Percentiles rank a stretch among this genome's conserved stretches.
Evolutionary conservation across 2,113 vertebrate genomes (phyloP).

Genomic region (Sialia sialis): DNA sequence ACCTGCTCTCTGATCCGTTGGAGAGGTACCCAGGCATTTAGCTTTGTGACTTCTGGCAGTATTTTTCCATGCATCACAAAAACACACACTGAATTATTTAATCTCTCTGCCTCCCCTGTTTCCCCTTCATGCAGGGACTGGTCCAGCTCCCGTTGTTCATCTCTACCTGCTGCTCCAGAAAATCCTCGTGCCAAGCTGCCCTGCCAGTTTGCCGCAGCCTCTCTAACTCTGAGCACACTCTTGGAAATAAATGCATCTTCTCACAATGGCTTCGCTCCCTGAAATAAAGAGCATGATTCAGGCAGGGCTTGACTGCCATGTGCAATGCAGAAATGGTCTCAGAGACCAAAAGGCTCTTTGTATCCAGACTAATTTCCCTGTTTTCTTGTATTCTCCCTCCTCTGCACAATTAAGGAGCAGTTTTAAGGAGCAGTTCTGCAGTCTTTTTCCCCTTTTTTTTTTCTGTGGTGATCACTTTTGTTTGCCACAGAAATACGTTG

Average conservation of each 20-base stretch:
- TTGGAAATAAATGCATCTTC: conserved; percentile 36
- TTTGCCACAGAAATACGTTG: neutral
- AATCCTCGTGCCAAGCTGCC: conserved; percentile 16
- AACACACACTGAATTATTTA: conserved; percentile 26
- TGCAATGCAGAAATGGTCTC: conserved; percentile 12
- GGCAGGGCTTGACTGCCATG: conserved; percentile 37
- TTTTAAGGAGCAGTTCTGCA: neutral
- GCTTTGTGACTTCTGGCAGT: neutral
- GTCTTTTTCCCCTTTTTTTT: neutral
- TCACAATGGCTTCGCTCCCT: conserved; percentile 62
- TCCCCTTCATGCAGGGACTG: neutral
- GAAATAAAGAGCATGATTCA: conserved; percentile 59
- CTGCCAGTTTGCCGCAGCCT: conserved; percentile 16
- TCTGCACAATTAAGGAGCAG: neutral
- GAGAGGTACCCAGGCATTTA: neutral
- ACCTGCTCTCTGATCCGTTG: neutral
- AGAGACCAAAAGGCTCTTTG: conserved; percentile 43
- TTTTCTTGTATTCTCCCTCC: neutral
- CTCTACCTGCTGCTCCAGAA: conserved; percentile 60
- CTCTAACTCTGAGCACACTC: neutral
- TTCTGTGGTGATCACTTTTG: neutral
- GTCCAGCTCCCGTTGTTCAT: conserved; percentile 33
- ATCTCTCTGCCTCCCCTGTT: neutral
- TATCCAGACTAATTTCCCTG: neutral
- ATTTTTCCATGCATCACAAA: neutral